Evolutionary conservation across 2,113 vertebrate genomes (phyloP), one percentile per base, ranked within the genome.

Genomic region (Papio anubis): DNA sequence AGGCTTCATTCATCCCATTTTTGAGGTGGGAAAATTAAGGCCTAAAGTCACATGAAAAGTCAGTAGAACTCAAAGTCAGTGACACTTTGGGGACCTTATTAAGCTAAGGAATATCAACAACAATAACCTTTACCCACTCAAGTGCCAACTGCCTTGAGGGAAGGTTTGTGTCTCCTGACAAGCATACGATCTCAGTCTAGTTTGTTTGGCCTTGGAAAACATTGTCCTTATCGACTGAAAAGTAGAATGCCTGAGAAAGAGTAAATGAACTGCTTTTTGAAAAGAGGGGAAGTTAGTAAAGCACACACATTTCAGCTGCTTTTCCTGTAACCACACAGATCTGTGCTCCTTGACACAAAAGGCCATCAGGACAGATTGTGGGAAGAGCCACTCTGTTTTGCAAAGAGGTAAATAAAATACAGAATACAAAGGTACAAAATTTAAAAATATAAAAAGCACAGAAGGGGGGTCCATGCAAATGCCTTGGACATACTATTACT

Each of bases 161-260:
- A 89, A 94, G 40, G 43, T 48, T 23, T 13, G 43, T 88, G 32
- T 70, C 93, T 87, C 66, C 50, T 20, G 32, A 87, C 73, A 96
- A 87, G 80, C 18, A 88, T n/a, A 70, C 14, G 43, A 70, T 72
- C 88, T 96, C 85, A 40, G n/a, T 30, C 64, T 50, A 76, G 38
- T 50, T 90, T 87, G 89, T 82, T 66, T 73, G 70, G 50, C 86
- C 73, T 92, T 72, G 59, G 66, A 73, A 90, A 97, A 76, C 72
- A 95, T 66, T 85, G 38, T 88, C 88, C 84, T 94, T 86, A 96
- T 68, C 88, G 72, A 78, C 72, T 7, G 4, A 78, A 86, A 85
- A 91, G 64, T 16, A 64, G 52, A 73, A 73, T 17, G 8, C 23
- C 78, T n/a, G 59, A 86, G 93, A 87, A 73, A 76, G 61, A 78